Evolutionary conservation across 2,888 invertebrate genomes (phyloP).

Genomic region (Polyploca ridens): DNA sequence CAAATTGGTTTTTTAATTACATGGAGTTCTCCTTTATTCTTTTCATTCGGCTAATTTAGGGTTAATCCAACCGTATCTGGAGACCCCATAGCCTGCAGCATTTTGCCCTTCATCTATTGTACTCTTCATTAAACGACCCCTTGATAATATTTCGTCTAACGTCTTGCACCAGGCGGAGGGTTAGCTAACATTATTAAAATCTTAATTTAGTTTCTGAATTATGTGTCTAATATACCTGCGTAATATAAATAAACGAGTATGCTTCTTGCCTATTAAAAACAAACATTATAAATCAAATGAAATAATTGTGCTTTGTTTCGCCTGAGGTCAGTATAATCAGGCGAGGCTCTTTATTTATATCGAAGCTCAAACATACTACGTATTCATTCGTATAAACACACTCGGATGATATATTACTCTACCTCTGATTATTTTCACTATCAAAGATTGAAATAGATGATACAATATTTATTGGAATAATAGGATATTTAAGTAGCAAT

Average conservation of each 20-base stretch:
- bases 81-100: conserved; percentile 44
- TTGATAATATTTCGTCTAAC: conserved; percentile 43
- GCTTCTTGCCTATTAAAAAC: conserved; percentile 66
- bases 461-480: background rate
- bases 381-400: conserved; percentile 44
- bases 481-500: background rate
- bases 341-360: conserved; percentile 58
- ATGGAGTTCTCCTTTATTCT: conserved; percentile 54
- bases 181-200: conserved; percentile 27
- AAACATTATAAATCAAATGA: conserved; percentile 75
- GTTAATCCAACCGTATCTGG: conserved; percentile 52
- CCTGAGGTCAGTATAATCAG: conserved; percentile 78
- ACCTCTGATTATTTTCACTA: conserved; percentile 22
- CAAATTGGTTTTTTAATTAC: conserved; percentile 75
- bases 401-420: conserved; percentile 29
- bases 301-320: conserved; percentile 78
- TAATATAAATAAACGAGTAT: conserved; percentile 67
- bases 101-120: conserved; percentile 51
- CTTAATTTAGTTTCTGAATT: conserved; percentile 40
- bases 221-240: conserved; percentile 42
- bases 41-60: conserved; percentile 63
- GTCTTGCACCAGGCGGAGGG: conserved; percentile 46
- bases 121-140: conserved; percentile 53
- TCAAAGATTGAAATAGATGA: conserved; percentile 4
- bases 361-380: conserved; percentile 38